Evolutionary conservation across 2,888 invertebrate genomes (phyloP), one percentile per base, ranked within the genome.

Genomic region (Phortica okadai): DNA sequence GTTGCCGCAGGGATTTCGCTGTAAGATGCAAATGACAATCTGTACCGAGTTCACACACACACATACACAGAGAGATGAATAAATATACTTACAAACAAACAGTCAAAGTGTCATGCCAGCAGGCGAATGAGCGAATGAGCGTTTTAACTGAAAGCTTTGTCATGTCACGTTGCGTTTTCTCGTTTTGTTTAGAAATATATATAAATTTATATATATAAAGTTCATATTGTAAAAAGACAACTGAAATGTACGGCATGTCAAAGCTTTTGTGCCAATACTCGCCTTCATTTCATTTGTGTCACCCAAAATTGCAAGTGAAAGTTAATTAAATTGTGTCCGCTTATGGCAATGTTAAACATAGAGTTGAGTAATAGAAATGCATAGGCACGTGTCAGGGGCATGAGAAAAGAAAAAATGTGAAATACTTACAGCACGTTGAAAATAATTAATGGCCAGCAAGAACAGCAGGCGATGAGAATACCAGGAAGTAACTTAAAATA

Each of bases 381-480:
- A 14, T 66, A 5, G n/a, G 42, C 42, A 66, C 42, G 66, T 41
- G 66, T 66, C 41, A 14, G 6, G 41, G 42, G 6, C 56, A 45
- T n/a, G 11, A 59, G 14, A 6, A 8, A 16, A 58, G 44, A 74
- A 69, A 69, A 44, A 59, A 70, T 70, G 58, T 50, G 25, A 59
- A 25, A 74, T 44, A 78, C 73, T 45, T 74, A 44, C 44, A 73
- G 76, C 79, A 70, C 79, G 81, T 79, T 83, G 79, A 62, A 83
- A 82, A 83, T 87, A 86, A 85, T 87, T 85, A 85, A 85, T 87
- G 86, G 87, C 82, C 84, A 86, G 85, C 86, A 77, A 74, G 76
- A 83, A 73, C 25, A 64, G 42, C 59, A 58, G 54, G 86, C 85
- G 85, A 25, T 45, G 45, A 5, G 42, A 70, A 50, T 14, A 41